Evolutionary conservation across 2,797 vertebrate genomes (phyloP), one percentile per base, ranked within the genome.

Genomic region (Galaxias olidus): DNA sequence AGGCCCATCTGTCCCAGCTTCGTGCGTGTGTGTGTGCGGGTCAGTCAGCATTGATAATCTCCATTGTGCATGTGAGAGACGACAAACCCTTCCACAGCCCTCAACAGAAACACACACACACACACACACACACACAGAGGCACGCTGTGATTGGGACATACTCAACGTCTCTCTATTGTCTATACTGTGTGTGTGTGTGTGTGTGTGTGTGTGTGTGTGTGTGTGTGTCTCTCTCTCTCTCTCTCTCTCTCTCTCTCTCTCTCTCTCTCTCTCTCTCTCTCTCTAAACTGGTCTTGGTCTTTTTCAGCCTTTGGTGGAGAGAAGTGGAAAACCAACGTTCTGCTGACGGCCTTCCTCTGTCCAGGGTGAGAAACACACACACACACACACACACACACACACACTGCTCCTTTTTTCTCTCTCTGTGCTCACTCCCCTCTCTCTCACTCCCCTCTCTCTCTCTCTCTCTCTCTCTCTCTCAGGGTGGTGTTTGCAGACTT

Each of bases 291-390:
- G 19, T 17, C 18, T 52, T 52, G 7, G 17, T 30, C 30, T 61
- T 10, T 41, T 1, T 45, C 66, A 90, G 89, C 89, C 4, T 90
- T 90, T 84, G 96, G 95, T 82, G 96, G 96, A 56, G 96, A 97
- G 80, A 97, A 97, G 80, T 98, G 96, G 96, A 98, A 98, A 91
- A 96, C 94, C 75, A 98, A 97, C 11, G 95, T 98, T 73, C 85
- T 97, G 62, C 84, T 98, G 81, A 97, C 96, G 43, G 93, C 95
- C 30, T 96, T 98, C 84, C 91, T 97, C 73, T 98, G 95, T 84
- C 96, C 95, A 41, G 95, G 96, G 96, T 98, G 86, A 92, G 92
- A 71, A 43, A 54, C 14, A 9, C 13, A 11, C 11, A 48, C 4
- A 69, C 9, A 67, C 15, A 14, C 45, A 47, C 45, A 47, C 45